Base-by-base conservation (phyloP, 2,113 vertebrate genomes). In the Naja naja region DNA sequence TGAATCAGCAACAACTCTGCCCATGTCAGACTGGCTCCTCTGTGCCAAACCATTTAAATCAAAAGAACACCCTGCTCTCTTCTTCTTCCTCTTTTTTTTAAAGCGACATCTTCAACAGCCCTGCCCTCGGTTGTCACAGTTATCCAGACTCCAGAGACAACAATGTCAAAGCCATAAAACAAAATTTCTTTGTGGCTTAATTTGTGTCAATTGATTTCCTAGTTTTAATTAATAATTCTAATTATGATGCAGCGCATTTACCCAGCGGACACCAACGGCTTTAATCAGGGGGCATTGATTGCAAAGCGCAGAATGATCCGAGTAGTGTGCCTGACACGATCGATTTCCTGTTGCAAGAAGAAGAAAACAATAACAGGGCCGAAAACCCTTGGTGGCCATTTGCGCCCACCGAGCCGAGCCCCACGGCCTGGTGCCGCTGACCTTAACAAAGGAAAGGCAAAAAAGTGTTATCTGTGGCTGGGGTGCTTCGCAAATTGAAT, bases 181-280 rank as follows among this genome's bases (percentile, higher is more conserved):
- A 94, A 95, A 95, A 98, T 97, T 97, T 97, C 97, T 98, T 96
- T 97, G 97, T 95, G 95, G 97, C 98, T 98, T 98, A 97, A 99
- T 99, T 98, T 98, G 98, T 98, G 98, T 98, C 98, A 96, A 99
- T 99, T 95, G 99, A 99, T 99, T 99, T 99, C 99, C 99, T 98
- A 98, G 99, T 99, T 99, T 98, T 98, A 99, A 99, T 99, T 99
- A 99, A 99, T 99, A 99, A 99, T 99, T 99, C 98, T 99, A 99
- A 99, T 99, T 99, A 99, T 99, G 98, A 98, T 99, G 98, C 98
- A 98, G 98, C 98, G 98, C 98, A 98, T 98, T 98, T 98, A 97
- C 98, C 98, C 98, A 98, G 95, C 95, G 96, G 97, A 96, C 97
- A 97, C 95, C 95, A 92, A 97, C 97, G 94, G 96, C 98, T 98